Evolutionary conservation across 1,140 invertebrate species (phyloP).

Genomic region (Caerostris extrusa): DNA sequence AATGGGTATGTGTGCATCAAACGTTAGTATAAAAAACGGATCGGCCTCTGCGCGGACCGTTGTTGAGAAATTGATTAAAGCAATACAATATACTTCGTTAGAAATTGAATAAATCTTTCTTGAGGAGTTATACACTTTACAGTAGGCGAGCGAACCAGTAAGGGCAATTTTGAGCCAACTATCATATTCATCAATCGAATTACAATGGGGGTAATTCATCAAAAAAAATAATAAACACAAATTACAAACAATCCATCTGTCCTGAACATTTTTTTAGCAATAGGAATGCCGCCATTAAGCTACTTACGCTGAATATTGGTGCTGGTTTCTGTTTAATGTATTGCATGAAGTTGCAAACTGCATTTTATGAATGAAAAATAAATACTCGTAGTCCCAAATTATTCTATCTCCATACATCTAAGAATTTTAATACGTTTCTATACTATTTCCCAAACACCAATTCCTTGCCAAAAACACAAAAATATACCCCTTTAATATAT

Average conservation of each 20-base stretch:
- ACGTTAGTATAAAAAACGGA: conserved; percentile 31
- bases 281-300: conserved; percentile 24
- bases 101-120: conserved; percentile 49
- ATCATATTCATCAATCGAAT: conserved; percentile 20
- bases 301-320: conserved; percentile 26
- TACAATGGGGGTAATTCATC: conserved; percentile 28
- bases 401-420: neutral
- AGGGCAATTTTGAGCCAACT: conserved; percentile 59
- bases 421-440: conserved; percentile 10
- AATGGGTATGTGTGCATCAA: conserved; percentile 65
- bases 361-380: conserved; percentile 22
- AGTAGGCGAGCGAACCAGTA: conserved; percentile 12
- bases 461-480: conserved; percentile 25
- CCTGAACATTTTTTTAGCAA: conserved; percentile 20
- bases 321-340: conserved; percentile 20
- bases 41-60: neutral
- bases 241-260: neutral
- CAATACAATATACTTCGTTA: conserved; percentile 71
- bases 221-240: neutral
- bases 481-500: conserved; percentile 16
- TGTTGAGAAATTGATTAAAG: conserved; percentile 72
- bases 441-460: neutral
- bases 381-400: neutral
- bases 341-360: conserved; percentile 20
- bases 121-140: conserved; percentile 57